These are phyloP conservation scores for Ovis aries DNA, from an alignment of 2,113 vertebrate genomes.

Conservation along the genomic window DNA sequence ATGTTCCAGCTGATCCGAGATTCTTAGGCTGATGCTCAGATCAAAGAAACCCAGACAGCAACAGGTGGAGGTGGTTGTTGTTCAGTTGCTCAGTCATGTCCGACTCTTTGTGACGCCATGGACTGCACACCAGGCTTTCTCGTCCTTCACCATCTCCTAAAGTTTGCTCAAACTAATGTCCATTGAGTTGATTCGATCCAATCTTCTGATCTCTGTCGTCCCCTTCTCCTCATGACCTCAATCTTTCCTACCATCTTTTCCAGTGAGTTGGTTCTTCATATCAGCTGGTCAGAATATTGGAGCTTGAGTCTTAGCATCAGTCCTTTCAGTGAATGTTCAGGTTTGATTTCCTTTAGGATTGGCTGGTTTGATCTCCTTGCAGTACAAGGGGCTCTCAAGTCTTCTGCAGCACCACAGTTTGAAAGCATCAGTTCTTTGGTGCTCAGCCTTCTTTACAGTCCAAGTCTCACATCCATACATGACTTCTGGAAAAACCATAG, in stretches of 20 bases:
- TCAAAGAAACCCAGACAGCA: background rate
- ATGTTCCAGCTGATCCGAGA: background rate
- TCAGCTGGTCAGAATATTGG: background rate
- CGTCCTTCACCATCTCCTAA: background rate
- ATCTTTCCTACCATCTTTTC: background rate
- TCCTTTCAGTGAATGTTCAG: background rate
- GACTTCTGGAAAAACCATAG: background rate
- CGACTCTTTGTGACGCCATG: rapidly evolving
- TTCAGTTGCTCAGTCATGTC: background rate
- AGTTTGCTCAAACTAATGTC: background rate
- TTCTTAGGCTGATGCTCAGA: background rate
- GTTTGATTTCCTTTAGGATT: background rate
- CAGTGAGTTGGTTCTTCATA: background rate
- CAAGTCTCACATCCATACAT: background rate
- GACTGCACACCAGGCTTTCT: rapidly evolving
- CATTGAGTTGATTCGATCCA: background rate
- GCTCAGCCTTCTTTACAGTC: background rate
- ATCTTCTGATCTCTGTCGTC: background rate
- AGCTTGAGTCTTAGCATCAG: background rate
- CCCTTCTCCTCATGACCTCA: background rate
- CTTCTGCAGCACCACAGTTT: background rate
- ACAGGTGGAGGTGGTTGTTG: background rate
- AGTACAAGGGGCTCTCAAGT: background rate
- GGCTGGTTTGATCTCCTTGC: background rate
- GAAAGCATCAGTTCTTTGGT: background rate